Evolutionary conservation across 2,797 vertebrate species (phyloP).

Genomic region (Propithecus deckenii): DNA sequence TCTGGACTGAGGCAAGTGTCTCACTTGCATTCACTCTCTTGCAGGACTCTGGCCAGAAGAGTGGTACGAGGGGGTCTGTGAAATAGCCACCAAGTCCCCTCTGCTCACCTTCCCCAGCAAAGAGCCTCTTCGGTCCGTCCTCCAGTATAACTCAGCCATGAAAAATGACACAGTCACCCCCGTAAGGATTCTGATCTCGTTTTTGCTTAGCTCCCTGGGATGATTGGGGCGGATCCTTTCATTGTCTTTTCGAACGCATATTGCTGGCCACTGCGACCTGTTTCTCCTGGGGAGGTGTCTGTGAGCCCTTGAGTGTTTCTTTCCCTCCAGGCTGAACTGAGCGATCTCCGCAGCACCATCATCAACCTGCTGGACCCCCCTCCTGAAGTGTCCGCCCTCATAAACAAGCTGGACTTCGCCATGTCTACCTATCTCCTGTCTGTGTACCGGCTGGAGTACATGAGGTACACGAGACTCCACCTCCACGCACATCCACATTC

Average conservation of each 20-base stretch:
- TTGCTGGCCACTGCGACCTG: not conserved
- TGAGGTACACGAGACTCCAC: slow-evolving; percentile 87
- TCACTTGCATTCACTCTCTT: not conserved
- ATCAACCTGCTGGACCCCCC: slow-evolving; percentile 96
- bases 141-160: slow-evolving; percentile 98
- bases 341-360: slow-evolving; percentile 94
- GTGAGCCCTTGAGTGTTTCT: not conserved
- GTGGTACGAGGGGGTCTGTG: slow-evolving; percentile 98
- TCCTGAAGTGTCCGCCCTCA: slow-evolving; percentile 93
- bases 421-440: slow-evolving; percentile 98
- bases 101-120: slow-evolving; percentile 96
- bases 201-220: not conserved
- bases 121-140: slow-evolving; percentile 95
- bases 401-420: slow-evolving; percentile 98
- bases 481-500: not conserved
- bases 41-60: slow-evolving; percentile 97
- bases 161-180: slow-evolving; percentile 97
- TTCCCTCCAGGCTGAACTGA: slow-evolving; percentile 91
- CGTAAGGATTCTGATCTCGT: slow-evolving; percentile 81
- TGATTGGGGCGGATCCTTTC: not conserved
- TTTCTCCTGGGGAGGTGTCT: not conserved
- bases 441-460: slow-evolving; percentile 96
- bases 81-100: slow-evolving; percentile 97
- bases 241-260: accelerated
- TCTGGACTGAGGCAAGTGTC: not conserved